A percentile compares a stretch with the other conserved stretches of the same genome.
phyloP scores from a whole-genome alignment of 2,797 vertebrate genomes.

The Holocentrus rufus region DNA sequence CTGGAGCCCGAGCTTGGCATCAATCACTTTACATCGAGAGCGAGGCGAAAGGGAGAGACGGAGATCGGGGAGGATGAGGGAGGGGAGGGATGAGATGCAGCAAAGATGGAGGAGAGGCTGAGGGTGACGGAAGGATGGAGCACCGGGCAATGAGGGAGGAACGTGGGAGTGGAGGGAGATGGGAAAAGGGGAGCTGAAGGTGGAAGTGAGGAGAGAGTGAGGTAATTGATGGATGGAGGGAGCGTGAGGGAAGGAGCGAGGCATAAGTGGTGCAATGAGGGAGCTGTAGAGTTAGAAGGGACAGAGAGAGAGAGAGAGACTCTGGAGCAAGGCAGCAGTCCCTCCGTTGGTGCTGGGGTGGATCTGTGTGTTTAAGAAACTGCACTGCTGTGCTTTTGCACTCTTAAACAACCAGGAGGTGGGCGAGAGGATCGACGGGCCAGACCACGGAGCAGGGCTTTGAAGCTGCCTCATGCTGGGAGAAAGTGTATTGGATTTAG shows the following conservation, averaged over 20 bases:
- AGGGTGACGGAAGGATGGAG: conserved; percentile 51
- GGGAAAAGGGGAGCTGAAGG: conserved; percentile 64
- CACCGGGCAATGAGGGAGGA: conserved; percentile 67
- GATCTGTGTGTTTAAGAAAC: conserved; percentile 77
- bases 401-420: conserved; percentile 78
- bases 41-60: conserved; percentile 57
- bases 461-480: conserved; percentile 76
- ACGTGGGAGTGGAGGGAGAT: conserved; percentile 63
- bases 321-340: conserved; percentile 67
- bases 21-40: conserved; percentile 66
- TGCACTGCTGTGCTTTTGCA: conserved; percentile 76
- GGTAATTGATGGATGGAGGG: conserved; percentile 71
- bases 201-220: conserved; percentile 57
- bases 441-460: conserved; percentile 74
- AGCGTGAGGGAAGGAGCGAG: conserved; percentile 53
- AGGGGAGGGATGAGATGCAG: conserved; percentile 61
- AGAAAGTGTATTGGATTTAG: conserved; percentile 74
- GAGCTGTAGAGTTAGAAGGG: conserved; percentile 37
- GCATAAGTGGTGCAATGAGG: conserved; percentile 66
- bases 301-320: conserved; percentile 34
- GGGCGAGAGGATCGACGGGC: conserved; percentile 71
- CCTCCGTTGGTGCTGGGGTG: conserved; percentile 62
- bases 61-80: conserved; percentile 21
- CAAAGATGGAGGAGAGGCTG: conserved; percentile 58
- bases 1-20: conserved; percentile 71